Conservation (phyloP, 2,113 vertebrate genomes). For the Orthonyx spaldingii region DNA sequence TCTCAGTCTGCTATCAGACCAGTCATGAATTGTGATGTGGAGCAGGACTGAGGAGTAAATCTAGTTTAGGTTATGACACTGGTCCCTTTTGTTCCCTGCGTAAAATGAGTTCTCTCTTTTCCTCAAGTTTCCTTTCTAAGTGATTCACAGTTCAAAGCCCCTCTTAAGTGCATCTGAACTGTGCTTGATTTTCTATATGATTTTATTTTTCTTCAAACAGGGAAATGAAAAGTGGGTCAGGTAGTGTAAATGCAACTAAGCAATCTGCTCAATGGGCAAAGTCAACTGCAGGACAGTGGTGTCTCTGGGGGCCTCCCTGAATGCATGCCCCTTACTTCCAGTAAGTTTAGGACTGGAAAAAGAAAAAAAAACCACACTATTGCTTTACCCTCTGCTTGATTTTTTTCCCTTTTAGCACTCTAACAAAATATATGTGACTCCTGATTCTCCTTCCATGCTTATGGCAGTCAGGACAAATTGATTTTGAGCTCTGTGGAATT, state of each 20-base stretch:
- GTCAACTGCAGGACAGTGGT: not conserved
- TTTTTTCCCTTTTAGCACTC: not conserved
- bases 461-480: not conserved
- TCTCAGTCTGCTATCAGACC: not conserved
- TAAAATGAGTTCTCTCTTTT: not conserved
- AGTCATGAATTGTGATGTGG: not conserved
- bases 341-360: not conserved
- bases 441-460: not conserved
- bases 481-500: not conserved
- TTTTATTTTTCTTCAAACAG: not conserved
- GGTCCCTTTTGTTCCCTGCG: not conserved
- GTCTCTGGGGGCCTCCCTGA: not conserved
- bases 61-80: not conserved
- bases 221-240: conserved; percentile 15
- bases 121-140: not conserved
- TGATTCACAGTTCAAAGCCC: not conserved
- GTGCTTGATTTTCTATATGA: not conserved
- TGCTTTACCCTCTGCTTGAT: not conserved
- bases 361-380: fast-evolving
- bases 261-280: not conserved
- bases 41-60: not conserved
- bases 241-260: not conserved
- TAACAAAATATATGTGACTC: not conserved
- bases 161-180: not conserved
- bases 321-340: not conserved